Evolutionary conservation across 2,113 vertebrate genomes (phyloP), one percentile per base, ranked within the genome.

Genomic region (Tupaia tana): DNA sequence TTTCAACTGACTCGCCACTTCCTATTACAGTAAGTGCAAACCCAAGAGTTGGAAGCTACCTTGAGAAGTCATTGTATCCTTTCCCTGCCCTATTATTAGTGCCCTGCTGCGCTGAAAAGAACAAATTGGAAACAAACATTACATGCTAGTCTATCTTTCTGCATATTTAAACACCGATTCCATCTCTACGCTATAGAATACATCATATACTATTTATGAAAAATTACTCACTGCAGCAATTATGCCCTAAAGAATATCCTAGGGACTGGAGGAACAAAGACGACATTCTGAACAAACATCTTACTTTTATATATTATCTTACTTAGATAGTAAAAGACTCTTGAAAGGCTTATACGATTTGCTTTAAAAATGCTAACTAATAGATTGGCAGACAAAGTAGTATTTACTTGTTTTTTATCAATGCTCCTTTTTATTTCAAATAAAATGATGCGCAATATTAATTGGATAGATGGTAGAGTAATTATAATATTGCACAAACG

Each of bases 51-150:
- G 13, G 64, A 77, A 94, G 84, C 74, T 89, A 89, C 90, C 75
- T 87, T 95, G 86, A 95, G 79, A 89, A 86, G 96, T 94, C 89
- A 84, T 5, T 83, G 88, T 78, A 18, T 83, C 88, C 56, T 94
- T 91, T 27, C 22, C 61, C 74, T 94, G 74, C 19, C 54, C 90
- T 94, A 18, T 69, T 93, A 93, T 93, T 74, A 88, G 77, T 11
- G 6, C 7, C 94, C 86, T 86, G 92, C 90, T 96, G 94, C 88
- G 92, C 74, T 18, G 69, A 9, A 74, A 94, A 89, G 90, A 95
- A 93, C 56, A 97, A 80, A 86, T 79, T 86, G 83, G 88, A 84
- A 95, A 89, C 56, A 88, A 78, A 94, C 27, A 80, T 31, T 92
- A 67, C 74, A 84, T 20, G 54, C 56, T 69, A 87, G 78, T 92